Base-by-base conservation (phyloP, 2,797 vertebrate genomes). In the Sebastes trivittatus region DNA sequence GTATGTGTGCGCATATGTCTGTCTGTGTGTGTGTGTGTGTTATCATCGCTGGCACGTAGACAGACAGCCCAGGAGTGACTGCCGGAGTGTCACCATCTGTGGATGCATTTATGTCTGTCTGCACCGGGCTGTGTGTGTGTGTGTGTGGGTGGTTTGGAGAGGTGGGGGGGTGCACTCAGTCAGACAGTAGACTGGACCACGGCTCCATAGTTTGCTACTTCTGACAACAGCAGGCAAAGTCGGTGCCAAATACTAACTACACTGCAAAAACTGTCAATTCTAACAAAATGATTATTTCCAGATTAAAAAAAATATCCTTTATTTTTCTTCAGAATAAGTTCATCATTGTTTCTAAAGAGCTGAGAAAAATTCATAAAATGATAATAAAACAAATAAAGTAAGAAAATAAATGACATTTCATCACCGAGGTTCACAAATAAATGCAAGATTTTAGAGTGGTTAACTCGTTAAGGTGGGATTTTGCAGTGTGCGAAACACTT, bases 41-140 rank as follows among this genome's bases (percentile, higher is more conserved):
- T 84, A 70, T 78, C 66, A 73, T 79, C 65, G 75, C 86, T 91
- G 92, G 91, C 90, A 92, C 78, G 64, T 71, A 87, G 87, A 94
- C 91, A 92, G 87, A 86, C 87, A 89, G 89, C 85, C 74, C 82
- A 92, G 89, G 88, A 93, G 89, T 88, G 92, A 91, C 88, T 89
- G 88, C 86, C 49, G 83, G 87, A 92, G 92, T 90, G 94, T 91
- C 92, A 94, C 92, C 92, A 94, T 95, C 91, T 95, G 94, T 92
- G 91, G 84, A 90, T 87, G 89, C 80, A 77, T 94, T 83, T 85
- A 75, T 85, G 93, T 92, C 88, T 93, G 89, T 91, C 80, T 93
- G 89, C 83, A 70, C 77, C 11, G 64, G 49, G 75, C 30, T 82
- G 58, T 77, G 75, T 74, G 34, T 65, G 58, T 65, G 67, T 85